Evolutionary conservation across 2,113 vertebrate species (phyloP).

Genomic region (Chaetorhynchus papuensis): DNA sequence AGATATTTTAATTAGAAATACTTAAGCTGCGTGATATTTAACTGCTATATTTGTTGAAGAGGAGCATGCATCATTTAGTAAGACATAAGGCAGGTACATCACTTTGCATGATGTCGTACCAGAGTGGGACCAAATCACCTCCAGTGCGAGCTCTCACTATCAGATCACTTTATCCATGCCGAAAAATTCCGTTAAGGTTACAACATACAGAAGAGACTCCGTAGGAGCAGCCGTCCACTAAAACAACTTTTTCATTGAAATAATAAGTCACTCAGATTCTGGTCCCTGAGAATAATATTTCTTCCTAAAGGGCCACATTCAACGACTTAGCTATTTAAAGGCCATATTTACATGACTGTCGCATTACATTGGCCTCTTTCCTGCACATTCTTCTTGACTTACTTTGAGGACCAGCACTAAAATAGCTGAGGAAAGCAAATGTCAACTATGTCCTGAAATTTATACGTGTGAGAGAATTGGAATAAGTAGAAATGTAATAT

Average conservation of each 20-base stretch:
- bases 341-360: constrained; percentile 73
- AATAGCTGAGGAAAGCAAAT: constrained; percentile 89
- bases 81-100: constrained; percentile 75
- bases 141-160: constrained; percentile 46
- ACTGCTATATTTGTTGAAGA: constrained; percentile 77
- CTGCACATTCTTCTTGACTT: constrained; percentile 72
- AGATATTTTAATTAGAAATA: constrained; percentile 93
- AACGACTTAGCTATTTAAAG: constrained; percentile 70
- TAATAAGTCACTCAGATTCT: constrained; percentile 56
- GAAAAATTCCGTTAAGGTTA: constrained; percentile 49
- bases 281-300: constrained; percentile 67
- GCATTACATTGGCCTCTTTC: constrained; percentile 64
- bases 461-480: constrained; percentile 82
- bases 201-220: neutral
- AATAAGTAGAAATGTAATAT: constrained; percentile 90
- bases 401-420: constrained; percentile 75
- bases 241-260: constrained; percentile 48
- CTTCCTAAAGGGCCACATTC: constrained; percentile 66
- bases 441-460: constrained; percentile 84
- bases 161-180: constrained; percentile 29
- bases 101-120: constrained; percentile 58
- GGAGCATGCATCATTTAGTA: constrained; percentile 76
- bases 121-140: constrained; percentile 59
- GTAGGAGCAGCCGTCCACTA: neutral
- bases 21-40: constrained; percentile 78